These are phyloP conservation scores for Phrynocephalus guinanensis DNA, from an alignment of 2,797 vertebrate genomes.

Conservation along the genomic window DNA sequence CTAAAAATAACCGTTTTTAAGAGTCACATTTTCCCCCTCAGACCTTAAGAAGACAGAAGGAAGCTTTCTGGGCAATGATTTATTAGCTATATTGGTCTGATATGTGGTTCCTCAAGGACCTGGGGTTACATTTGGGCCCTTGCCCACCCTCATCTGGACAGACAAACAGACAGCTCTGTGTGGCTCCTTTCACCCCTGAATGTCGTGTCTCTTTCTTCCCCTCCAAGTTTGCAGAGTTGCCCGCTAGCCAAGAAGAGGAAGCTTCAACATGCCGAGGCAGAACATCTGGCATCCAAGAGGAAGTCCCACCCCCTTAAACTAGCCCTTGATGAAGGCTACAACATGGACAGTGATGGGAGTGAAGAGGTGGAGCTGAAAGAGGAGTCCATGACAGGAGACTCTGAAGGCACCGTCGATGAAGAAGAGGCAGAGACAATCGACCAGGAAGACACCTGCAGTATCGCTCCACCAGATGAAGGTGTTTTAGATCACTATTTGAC, in stretches of 20 bases:
- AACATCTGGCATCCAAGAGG: conserved; percentile 88
- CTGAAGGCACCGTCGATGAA: conserved; percentile 81
- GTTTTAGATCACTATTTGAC: conserved; percentile 58
- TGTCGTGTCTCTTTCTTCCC: background rate
- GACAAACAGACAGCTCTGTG: no score
- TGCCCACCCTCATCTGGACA: no score
- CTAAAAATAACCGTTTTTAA: no score
- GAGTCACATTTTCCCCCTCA: no score
- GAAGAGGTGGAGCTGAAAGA: conserved; percentile 86
- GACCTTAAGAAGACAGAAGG: no score
- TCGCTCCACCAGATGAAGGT: conserved; percentile 77
- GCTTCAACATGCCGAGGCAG: conserved; percentile 86
- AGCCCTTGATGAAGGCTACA: conserved; percentile 90
- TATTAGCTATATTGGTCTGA: no score
- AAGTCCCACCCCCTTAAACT: conserved; percentile 92
- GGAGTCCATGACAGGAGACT: conserved; percentile 84
- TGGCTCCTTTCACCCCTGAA: no score
- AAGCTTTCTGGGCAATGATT: no score
- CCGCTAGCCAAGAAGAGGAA: conserved; percentile 94
- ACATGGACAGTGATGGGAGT: conserved; percentile 88
- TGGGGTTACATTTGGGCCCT: no score
- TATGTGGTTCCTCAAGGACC: no score
- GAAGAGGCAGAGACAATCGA: conserved; percentile 71
- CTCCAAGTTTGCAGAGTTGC: conserved; percentile 88
- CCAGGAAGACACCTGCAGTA: conserved; percentile 75